A percentile compares a stretch with the other conserved stretches of the same genome.
phyloP scores from a whole-genome alignment of 2,888 invertebrate genomes.

The Cataglyphis rosenhaueri region DNA sequence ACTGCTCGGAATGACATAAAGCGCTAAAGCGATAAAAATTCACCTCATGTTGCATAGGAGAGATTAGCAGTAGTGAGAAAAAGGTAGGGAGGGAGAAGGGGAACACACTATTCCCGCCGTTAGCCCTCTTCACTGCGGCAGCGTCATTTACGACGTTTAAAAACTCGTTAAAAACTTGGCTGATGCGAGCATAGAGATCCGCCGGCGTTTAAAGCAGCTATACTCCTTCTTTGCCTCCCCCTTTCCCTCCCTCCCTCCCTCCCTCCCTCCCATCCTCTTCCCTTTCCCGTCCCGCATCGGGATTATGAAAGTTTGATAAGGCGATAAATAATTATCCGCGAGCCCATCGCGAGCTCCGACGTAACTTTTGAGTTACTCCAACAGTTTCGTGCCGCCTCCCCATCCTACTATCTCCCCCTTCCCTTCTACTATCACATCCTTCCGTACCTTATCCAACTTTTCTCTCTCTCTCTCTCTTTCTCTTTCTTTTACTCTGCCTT shows the following conservation, averaged over 20 bases:
- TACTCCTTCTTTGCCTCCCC: slow-evolving; percentile 45
- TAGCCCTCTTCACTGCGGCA: slow-evolving; percentile 66
- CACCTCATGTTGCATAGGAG: slow-evolving; percentile 57
- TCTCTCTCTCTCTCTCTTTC: slow-evolving; percentile 6
- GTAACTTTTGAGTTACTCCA: slow-evolving; percentile 79
- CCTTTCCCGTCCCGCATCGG: slow-evolving; percentile 64
- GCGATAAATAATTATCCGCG: slow-evolving; percentile 84
- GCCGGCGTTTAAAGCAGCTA: slow-evolving; percentile 51
- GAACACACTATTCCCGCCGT: slow-evolving; percentile 51
- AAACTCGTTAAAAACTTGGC: slow-evolving; percentile 84
- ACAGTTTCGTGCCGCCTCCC: slow-evolving; percentile 58
- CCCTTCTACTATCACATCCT: slow-evolving; percentile 23
- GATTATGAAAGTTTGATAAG: slow-evolving; percentile 84
- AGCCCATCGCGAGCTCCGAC: slow-evolving; percentile 71
- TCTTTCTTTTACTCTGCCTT: slow-evolving; percentile 11
- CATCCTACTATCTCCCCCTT: background rate
- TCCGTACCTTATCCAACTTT: slow-evolving; percentile 24
- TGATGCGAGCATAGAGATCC: slow-evolving; percentile 75
- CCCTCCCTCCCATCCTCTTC: too few relatives aligned
- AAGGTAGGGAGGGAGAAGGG: background rate
- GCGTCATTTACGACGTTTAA: slow-evolving; percentile 84
- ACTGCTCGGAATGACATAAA: slow-evolving; percentile 56
- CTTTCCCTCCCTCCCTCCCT: background rate
- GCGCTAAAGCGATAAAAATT: slow-evolving; percentile 67
- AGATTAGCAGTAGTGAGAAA: slow-evolving; percentile 8